phyloP scores from a whole-genome alignment of 2,888 invertebrate species.

The Sarcophaga variegata region DNA sequence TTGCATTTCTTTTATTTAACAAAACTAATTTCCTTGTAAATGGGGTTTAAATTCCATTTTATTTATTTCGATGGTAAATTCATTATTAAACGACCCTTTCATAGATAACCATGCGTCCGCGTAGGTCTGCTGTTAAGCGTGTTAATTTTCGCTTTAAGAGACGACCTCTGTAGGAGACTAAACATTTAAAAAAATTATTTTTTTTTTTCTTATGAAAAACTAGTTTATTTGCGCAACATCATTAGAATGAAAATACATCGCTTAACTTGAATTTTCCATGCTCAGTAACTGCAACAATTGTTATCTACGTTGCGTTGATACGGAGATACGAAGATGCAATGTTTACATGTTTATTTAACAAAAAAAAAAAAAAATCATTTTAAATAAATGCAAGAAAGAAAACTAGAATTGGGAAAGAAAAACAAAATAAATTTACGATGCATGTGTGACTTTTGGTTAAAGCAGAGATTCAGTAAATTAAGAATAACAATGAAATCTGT shows the following conservation, averaged over 20 bases:
- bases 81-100: background rate
- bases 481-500: constrained; percentile 6
- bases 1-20: background rate
- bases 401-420: background rate
- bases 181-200: constrained; percentile 19
- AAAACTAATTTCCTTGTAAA: background rate
- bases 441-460: constrained; percentile 62
- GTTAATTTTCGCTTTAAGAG: background rate
- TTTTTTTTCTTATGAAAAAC: constrained; percentile 19
- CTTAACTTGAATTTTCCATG: constrained; percentile 25
- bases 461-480: constrained; percentile 17
- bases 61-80: background rate
- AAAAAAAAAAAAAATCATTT: constrained; percentile 4
- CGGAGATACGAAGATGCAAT: background rate
- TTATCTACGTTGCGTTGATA: too few species aligned
- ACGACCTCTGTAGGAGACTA: constrained; percentile 35
- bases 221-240: constrained; percentile 52
- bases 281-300: background rate
- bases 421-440: constrained; percentile 10
- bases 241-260: constrained; percentile 25
- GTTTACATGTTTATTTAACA: constrained; percentile 29
- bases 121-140: too few species aligned
- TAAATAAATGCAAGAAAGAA: too few species aligned
- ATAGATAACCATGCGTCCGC: too few species aligned
- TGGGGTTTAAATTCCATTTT: background rate